Evolutionary conservation across 2,797 vertebrate species (phyloP).

Genomic region (Neosalanx taihuensis): DNA sequence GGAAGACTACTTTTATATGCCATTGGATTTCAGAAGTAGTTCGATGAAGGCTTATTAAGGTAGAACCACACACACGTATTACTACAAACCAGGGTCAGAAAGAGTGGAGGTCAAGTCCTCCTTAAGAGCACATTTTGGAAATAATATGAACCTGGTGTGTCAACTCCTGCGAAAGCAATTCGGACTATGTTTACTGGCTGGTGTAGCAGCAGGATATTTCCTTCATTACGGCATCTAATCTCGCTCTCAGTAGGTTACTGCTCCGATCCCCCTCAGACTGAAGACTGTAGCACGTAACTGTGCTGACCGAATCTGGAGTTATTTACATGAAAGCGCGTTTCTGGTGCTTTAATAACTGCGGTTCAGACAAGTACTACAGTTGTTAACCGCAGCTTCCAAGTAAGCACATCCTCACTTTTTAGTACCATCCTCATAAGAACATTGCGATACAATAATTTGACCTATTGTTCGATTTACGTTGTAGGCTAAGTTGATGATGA

Average conservation of each 20-base stretch:
- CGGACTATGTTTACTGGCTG: constrained; percentile 2
- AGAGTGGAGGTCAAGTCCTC: not conserved
- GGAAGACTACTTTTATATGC: not conserved
- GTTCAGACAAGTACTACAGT: not conserved
- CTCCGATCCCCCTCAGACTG: too few species aligned
- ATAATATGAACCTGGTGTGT: constrained; percentile 9
- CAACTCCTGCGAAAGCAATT: constrained; percentile 13
- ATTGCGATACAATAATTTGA: too few species aligned
- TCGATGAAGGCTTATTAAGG: not conserved
- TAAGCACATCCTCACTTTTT: not conserved
- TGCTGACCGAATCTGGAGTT: too few species aligned
- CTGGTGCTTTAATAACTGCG: not conserved
- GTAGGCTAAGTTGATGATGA: too few species aligned
- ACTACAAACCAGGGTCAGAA: not conserved
- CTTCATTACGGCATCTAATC: not conserved
- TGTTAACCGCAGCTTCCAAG: not conserved
- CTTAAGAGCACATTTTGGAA: constrained; percentile 12
- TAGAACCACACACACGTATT: not conserved
- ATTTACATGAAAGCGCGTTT: too few species aligned
- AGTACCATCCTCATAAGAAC: too few species aligned
- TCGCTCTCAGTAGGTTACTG: not conserved
- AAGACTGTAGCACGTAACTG: too few species aligned
- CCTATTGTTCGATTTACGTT: too few species aligned
- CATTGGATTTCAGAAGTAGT: not conserved
- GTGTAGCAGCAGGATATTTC: not conserved